A percentile compares a stretch with the other conserved stretches of the same genome.
phyloP scores from a whole-genome alignment of 2,888 invertebrate species.

The Apantesis nais region DNA sequence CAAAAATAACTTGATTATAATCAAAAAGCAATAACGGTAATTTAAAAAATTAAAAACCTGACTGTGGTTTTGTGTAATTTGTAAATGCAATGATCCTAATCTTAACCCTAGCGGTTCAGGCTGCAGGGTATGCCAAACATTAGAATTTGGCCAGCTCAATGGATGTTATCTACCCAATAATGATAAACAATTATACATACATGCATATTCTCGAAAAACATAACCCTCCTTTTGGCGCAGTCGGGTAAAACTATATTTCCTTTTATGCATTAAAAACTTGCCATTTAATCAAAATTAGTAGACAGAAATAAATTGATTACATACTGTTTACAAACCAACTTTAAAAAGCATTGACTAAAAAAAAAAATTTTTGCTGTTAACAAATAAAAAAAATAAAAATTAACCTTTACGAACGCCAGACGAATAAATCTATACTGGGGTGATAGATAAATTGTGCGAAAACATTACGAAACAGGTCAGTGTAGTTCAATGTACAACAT shows the following conservation, averaged over 20 bases:
- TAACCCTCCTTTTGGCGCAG: no score
- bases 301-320: background rate
- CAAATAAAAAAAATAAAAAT: background rate
- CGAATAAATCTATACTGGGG: constrained; percentile 11
- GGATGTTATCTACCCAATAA: no score
- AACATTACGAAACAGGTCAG: constrained; percentile 42
- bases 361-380: background rate
- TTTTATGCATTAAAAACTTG: background rate
- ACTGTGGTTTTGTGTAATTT: no score
- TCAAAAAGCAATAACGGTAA: no score
- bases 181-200: no score
- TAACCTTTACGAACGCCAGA: background rate
- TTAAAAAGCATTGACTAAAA: background rate
- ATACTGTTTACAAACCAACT: background rate
- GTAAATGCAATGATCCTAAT: no score
- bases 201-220: no score
- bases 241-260: background rate
- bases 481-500: constrained; percentile 47
- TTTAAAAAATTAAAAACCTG: no score
- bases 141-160: no score
- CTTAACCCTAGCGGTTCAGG: no score
- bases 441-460: constrained; percentile 31
- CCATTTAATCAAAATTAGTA: background rate
- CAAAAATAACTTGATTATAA: no score
- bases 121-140: no score